These are phyloP conservation scores for Cyclura pinguis DNA, from an alignment of 2,797 vertebrate genomes.

Conservation along the genomic window DNA sequence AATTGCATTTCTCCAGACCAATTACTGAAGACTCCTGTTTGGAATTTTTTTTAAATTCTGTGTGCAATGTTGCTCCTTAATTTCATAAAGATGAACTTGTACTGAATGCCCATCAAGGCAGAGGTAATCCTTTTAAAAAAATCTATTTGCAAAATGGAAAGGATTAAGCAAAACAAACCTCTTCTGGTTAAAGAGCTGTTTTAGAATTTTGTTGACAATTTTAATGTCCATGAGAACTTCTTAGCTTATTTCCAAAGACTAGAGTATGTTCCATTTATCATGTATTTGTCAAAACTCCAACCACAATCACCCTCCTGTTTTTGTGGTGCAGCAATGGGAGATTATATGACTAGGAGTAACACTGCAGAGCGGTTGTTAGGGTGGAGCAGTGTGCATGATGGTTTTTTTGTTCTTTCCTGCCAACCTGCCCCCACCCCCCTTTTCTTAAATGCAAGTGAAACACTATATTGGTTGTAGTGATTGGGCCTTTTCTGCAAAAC, in stretches of 20 bases:
- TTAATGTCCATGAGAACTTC: too few species aligned
- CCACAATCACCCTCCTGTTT: neutral
- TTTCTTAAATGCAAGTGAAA: slow-evolving; percentile 57
- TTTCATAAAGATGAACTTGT: neutral
- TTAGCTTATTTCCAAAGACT: neutral
- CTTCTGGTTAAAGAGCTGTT: neutral
- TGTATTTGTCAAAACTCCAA: neutral
- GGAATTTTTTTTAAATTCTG: neutral
- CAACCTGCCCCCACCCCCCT: neutral
- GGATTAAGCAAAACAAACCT: neutral
- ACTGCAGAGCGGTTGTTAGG: neutral
- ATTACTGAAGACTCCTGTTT: neutral
- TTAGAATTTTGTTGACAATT: neutral
- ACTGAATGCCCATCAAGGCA: neutral
- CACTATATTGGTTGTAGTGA: slow-evolving; percentile 57
- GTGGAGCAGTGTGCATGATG: neutral
- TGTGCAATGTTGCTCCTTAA: neutral
- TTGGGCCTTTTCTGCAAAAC: slow-evolving; percentile 54
- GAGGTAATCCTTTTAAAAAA: neutral
- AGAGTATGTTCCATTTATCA: neutral
- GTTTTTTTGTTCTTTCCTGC: slow-evolving; percentile 16
- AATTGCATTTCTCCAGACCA: neutral
- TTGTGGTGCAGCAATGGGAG: neutral
- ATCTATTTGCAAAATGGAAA: neutral
- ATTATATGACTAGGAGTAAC: neutral